Conservation (phyloP, 92 coral and sea anemone genomes). For the Phymanthus crucifer region DNA sequence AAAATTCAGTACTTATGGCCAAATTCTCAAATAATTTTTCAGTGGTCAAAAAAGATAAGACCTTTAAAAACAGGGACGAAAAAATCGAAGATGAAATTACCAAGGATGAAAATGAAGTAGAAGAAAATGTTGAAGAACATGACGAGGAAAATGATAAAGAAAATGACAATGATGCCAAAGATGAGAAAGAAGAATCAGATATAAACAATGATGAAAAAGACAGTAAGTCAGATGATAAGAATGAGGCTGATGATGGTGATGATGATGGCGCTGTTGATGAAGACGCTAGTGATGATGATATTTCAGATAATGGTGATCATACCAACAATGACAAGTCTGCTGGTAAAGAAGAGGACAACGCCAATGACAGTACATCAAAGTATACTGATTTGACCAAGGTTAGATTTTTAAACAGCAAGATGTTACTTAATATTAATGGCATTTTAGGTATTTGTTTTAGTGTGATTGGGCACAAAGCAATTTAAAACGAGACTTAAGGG, state of each 20-base stretch:
- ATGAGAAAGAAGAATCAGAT: constrained; percentile 3
- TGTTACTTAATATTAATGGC: too few relatives aligned
- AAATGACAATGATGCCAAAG: background rate
- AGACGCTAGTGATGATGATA: background rate
- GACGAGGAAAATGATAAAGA: constrained; percentile 34
- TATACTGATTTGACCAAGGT: constrained; percentile 20
- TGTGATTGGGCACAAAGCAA: too few relatives aligned
- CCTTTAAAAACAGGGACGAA: constrained; percentile 20
- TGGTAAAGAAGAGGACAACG: background rate
- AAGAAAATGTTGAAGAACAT: constrained; percentile 35
- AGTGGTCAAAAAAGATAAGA: constrained; percentile 13
- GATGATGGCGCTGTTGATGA: constrained; percentile 18
- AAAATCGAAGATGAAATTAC: constrained; percentile 7
- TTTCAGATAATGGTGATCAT: constrained; percentile 1
- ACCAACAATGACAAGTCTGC: constrained; percentile 1
- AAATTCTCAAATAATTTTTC: background rate
- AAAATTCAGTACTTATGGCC: background rate
- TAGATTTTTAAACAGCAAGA: background rate
- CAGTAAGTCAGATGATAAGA: constrained; percentile 5
- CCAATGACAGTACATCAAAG: background rate
- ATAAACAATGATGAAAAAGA: constrained; percentile 10
- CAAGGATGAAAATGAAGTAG: constrained; percentile 38
- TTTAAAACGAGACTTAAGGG: too few relatives aligned
- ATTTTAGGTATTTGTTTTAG: too few relatives aligned
- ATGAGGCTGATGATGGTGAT: constrained; percentile 19